These are phyloP conservation scores for Melipona quadrifasciata DNA, from an alignment of 1,140 invertebrate species.

Conservation along the genomic window DNA sequence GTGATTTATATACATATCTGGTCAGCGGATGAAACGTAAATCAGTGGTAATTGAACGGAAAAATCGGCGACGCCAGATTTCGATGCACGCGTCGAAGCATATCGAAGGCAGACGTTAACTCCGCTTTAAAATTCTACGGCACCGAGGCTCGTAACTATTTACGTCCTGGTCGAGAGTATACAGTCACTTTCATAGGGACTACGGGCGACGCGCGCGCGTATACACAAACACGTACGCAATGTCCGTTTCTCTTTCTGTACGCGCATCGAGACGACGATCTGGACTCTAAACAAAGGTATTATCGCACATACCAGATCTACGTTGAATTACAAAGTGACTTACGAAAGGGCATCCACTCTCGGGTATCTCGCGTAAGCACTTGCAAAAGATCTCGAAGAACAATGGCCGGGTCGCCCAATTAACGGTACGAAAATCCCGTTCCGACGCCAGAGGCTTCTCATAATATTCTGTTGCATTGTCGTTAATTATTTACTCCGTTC, in stretches of 20 bases:
- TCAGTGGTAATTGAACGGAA: not conserved
- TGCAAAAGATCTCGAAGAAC: constrained; percentile 48
- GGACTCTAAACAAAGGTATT: constrained; percentile 46
- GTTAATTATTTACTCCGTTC: no score
- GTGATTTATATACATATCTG: no score
- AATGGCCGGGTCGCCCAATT: constrained; percentile 21
- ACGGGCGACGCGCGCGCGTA: no score
- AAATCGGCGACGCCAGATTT: not conserved
- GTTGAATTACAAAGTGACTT: constrained; percentile 54
- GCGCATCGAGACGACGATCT: constrained; percentile 35
- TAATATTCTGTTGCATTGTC: not conserved
- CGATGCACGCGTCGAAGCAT: not conserved
- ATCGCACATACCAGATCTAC: constrained; percentile 49
- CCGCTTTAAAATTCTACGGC: constrained; percentile 37
- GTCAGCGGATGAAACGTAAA: not conserved
- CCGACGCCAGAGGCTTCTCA: not conserved
- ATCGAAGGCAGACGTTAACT: constrained; percentile 22
- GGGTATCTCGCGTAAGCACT: constrained; percentile 4
- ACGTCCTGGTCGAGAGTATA: constrained; percentile 41
- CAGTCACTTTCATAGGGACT: constrained; percentile 32
- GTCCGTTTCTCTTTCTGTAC: constrained; percentile 32
- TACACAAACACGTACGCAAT: not conserved
- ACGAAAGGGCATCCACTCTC: constrained; percentile 37
- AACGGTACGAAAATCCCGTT: constrained; percentile 41
- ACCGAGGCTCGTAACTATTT: constrained; percentile 44